Evolutionary conservation across 2,888 invertebrate species (phyloP), one percentile per base, ranked within the genome.

Genomic region (Aricia artaxerxes): DNA sequence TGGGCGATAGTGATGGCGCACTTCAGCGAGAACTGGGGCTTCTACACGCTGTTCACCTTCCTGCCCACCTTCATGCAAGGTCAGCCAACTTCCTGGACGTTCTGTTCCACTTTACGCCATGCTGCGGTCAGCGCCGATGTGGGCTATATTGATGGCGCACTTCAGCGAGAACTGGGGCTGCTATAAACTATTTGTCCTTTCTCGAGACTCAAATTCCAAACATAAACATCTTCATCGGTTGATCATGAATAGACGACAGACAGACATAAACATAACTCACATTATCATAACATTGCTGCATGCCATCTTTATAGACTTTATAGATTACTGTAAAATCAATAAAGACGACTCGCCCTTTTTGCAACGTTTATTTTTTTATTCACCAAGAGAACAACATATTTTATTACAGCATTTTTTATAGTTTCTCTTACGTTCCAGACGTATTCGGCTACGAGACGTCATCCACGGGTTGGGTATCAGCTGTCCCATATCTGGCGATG

Each of bases 81-180:
- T 97, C 87, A 53, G 69, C 2, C 64, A 11, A 16, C 6, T 31
- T 64, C 77, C 24, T 24, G 53, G 16, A 57, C n/a, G 7, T 60
- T 13, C 57, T 3, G 13, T 57, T 60, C 60, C 57, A 57, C 57
- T 16, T n/a, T 16, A 57, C n/a, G 13, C 57, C 57, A 57, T 57
- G 57, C 57, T 57, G 57, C 16, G 95, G 0, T 98, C 98, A 0
- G 93, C 95, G 78, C 96, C 98, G 0, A 97, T 98, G 13, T 98
- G 97, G 97, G 97, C 98, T 0, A 97, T 98, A 64, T 96, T 97
- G 0, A 95, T 96, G 78, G 97, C 98, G 0, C 98, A 98, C 88
- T 97, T 98, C 90, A 97, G 97, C 49, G 98, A 98, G 89, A 98
- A 98, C 90, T 98, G 98, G 98, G 98, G 98, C 4, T 98, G 98